Percentiles rank a stretch among this genome's conserved stretches.
These are phyloP conservation scores for Tolmerus cingulatus DNA, from an alignment of 2,888 invertebrate genomes.

Conservation along the genomic window DNA sequence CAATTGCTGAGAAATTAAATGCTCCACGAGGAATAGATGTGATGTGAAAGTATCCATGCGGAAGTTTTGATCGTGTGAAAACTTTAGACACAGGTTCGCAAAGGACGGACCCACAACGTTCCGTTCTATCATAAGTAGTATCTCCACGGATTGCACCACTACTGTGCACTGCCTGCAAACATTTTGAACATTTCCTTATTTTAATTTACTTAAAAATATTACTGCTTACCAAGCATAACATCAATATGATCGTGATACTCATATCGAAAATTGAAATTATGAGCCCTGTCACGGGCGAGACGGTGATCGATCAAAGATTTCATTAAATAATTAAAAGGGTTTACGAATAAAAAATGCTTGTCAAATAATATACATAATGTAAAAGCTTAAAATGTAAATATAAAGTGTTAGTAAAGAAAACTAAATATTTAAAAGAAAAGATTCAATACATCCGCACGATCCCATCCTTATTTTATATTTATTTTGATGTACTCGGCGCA, in stretches of 20 bases:
- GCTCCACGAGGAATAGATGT: constrained; percentile 85
- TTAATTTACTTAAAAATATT: background rate
- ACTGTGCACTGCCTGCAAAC: constrained; percentile 56
- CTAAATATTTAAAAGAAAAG: too few species aligned
- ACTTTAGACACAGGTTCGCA: constrained; percentile 82
- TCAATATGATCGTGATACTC: background rate
- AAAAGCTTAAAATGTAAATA: too few species aligned
- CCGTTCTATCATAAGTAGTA: constrained; percentile 55
- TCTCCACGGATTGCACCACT: constrained; percentile 58
- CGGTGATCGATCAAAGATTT: too few species aligned
- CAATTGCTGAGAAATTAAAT: constrained; percentile 84
- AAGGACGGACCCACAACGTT: constrained; percentile 64
- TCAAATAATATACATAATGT: too few species aligned
- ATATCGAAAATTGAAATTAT: background rate
- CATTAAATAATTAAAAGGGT: background rate
- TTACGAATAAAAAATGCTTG: too few species aligned
- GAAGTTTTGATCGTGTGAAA: constrained; percentile 79
- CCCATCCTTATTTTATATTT: too few species aligned
- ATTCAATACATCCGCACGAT: too few species aligned
- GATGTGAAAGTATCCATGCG: constrained; percentile 82
- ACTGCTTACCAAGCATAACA: background rate
- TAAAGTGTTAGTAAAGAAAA: too few species aligned
- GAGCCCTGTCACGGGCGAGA: background rate
- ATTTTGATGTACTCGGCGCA: too few species aligned
- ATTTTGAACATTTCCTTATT: background rate